Conservation (phyloP, 2,113 vertebrate species). For the Oreotragus oreotragus region DNA sequence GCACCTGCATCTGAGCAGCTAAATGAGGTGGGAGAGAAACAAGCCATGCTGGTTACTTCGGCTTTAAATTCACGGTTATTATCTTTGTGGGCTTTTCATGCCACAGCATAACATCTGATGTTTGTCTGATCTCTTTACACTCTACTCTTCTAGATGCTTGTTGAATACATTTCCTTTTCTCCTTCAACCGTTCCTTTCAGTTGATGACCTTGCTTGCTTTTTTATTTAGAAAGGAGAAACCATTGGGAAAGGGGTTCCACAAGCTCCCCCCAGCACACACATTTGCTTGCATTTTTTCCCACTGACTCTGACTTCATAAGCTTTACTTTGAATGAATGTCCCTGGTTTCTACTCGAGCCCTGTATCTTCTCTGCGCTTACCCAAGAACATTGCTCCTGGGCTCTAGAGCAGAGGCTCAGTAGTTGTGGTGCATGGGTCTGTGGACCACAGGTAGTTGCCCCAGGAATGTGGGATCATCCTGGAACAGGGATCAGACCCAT, state of each 20-base stretch:
- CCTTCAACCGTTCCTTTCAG: not conserved
- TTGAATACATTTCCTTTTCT: not conserved
- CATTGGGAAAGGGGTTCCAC: not conserved
- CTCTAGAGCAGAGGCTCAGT: not conserved
- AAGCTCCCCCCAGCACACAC: not conserved
- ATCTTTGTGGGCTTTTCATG: not conserved
- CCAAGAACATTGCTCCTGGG: not conserved
- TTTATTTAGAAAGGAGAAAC: not conserved
- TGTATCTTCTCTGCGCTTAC: accelerated
- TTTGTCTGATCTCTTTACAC: not conserved
- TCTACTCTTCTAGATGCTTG: not conserved
- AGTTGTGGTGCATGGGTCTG: not conserved
- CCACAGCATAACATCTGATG: accelerated
- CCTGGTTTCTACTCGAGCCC: not conserved
- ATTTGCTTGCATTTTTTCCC: not conserved
- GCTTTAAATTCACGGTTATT: not conserved
- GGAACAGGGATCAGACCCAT: not conserved
- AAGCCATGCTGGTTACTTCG: not conserved
- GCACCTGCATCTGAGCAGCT: not conserved
- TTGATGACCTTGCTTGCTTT: not conserved
- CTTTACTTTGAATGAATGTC: not conserved
- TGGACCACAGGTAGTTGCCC: not conserved
- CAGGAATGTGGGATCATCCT: not conserved
- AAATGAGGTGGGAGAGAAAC: not conserved
- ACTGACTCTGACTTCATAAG: not conserved